Evolutionary conservation across 2,888 invertebrate genomes (phyloP), one percentile per base, ranked within the genome.

Genomic region (Elegia similella): DNA sequence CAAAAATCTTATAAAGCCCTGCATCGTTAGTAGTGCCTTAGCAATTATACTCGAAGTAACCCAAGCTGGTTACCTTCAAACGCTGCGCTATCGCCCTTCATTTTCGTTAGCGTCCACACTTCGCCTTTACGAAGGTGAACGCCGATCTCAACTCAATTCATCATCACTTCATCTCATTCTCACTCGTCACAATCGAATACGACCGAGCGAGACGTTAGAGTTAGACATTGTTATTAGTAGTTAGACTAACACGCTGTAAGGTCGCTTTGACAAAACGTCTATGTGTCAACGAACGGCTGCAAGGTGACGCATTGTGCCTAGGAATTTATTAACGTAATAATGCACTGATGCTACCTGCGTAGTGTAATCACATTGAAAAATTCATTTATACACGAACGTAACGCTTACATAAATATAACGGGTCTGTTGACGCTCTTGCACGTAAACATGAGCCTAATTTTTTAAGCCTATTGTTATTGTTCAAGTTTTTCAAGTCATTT

Each of bases 241-340:
- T 76, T 79, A 72, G 72, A 74, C 79, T 82, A 85, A 83, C 84
- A 77, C 84, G 83, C 80, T 80, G 76, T 89, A 85, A 90, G 90
- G 90, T 89, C 90, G 80, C 78, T 83, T 80, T 82, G 83, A 88
- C 88, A 88, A 88, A 89, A 87, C 88, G 82, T 82, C 84, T 82
- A 85, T 82, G 84, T 89, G 90, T 90, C 90, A 91, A 91, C 85
- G 89, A 82, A 88, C 90, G 87, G 88, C 80, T 72, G 84, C 90
- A 90, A 91, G 90, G 90, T 88, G 83, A 90, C 78, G 82, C 79
- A 77, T 85, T 88, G 88, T 84, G 80, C 73, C 79, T 85, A 86
- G 83, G 88, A 87, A 88, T 88, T 81, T 88, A 84, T 87, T 85
- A 88, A 82, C 83, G 78, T 84, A 81, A 78, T 84, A 82, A 62